phyloP scores from a whole-genome alignment of 2,797 vertebrate species.

The Octomys mimax region DNA sequence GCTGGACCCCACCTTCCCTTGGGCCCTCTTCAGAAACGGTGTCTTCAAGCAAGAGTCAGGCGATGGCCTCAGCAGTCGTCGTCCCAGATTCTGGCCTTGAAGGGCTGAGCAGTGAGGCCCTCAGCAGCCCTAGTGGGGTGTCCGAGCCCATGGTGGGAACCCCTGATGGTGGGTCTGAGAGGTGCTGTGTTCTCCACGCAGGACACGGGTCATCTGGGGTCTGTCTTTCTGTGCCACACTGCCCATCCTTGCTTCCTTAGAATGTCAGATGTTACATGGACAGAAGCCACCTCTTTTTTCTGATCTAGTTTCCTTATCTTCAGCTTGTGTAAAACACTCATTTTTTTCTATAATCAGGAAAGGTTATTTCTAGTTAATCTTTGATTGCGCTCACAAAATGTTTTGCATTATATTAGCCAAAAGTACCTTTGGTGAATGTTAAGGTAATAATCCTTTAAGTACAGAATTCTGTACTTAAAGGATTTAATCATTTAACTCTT shows the following conservation, averaged over 20 bases:
- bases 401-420: neutral
- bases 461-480: neutral
- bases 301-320: neutral
- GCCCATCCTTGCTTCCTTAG: fast-evolving
- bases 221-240: fast-evolving
- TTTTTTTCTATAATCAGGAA: neutral
- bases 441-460: neutral
- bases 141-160: conserved; percentile 91
- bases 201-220: fast-evolving
- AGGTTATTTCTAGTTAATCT: neutral
- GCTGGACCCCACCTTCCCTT: conserved; percentile 91
- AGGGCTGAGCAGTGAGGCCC: conserved; percentile 87
- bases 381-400: neutral
- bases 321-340: neutral
- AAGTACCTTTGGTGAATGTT: neutral
- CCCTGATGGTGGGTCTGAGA: conserved; percentile 91
- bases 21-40: conserved; percentile 81
- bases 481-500: neutral
- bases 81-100: conserved; percentile 87
- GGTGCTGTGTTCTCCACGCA: fast-evolving
- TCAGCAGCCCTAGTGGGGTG: conserved; percentile 87
- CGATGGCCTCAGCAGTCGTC: conserved; percentile 82
- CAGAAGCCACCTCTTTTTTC: neutral
- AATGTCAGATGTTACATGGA: fast-evolving
- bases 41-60: conserved; percentile 78